Evolutionary conservation across 2,888 invertebrate species (phyloP).

Genomic region (Perithous albicinctus): DNA sequence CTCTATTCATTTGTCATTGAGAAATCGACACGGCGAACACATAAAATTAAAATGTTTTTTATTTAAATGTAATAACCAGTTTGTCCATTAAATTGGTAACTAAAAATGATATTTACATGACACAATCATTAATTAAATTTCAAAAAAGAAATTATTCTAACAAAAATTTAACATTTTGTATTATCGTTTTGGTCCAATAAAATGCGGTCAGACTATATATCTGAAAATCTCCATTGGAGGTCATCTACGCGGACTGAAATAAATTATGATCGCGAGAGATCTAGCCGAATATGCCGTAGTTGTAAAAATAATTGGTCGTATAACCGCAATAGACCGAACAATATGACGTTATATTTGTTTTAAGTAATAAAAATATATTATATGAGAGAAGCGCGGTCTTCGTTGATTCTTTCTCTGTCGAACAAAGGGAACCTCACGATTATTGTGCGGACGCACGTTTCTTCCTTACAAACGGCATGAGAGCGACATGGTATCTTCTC

Average conservation of each 20-base stretch:
- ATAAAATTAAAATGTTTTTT: neutral
- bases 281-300: constrained; percentile 20
- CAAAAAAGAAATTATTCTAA: neutral
- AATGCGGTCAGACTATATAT: neutral
- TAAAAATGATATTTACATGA: neutral
- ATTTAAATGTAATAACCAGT: neutral
- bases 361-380: constrained; percentile 65
- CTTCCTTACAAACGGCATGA: constrained; percentile 50
- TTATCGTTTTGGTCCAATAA: neutral
- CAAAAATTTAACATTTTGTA: neutral
- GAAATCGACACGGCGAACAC: too few relatives aligned
- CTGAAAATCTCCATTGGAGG: neutral
- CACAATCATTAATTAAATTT: neutral
- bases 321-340: constrained; percentile 56
- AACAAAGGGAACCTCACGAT: constrained; percentile 60
- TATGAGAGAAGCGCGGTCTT: constrained; percentile 13
- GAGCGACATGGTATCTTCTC: constrained; percentile 41
- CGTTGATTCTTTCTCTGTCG: constrained; percentile 30
- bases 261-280: neutral
- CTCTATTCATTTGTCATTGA: too few relatives aligned
- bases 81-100: neutral
- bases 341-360: constrained; percentile 63
- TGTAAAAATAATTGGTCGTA: constrained; percentile 66
- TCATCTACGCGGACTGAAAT: neutral
- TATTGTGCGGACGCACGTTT: constrained; percentile 52